These are phyloP conservation scores for Apus apus DNA, from an alignment of 2,113 vertebrate genomes.

Conservation along the genomic window DNA sequence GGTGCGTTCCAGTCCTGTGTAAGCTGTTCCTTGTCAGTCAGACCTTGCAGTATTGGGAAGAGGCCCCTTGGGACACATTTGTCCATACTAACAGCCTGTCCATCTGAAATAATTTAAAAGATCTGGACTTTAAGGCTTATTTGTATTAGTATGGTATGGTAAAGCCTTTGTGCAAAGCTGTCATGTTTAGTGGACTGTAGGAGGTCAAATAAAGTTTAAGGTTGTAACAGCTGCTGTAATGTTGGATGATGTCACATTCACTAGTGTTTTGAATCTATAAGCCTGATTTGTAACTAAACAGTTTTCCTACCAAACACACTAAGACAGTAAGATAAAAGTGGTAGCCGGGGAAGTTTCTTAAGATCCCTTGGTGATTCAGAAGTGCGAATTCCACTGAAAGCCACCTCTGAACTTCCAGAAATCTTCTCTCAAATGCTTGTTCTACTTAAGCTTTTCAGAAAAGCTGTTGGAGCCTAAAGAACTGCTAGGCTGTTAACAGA, in stretches of 20 bases:
- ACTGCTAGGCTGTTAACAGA: neutral
- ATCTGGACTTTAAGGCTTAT: neutral
- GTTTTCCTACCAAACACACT: neutral
- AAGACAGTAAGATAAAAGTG: neutral
- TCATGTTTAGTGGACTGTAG: neutral
- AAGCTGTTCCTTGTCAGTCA: neutral
- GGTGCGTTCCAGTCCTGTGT: neutral
- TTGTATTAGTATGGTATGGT: neutral
- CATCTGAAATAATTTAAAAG: neutral
- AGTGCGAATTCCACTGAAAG: neutral
- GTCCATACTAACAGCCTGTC: neutral
- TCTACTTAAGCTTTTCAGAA: neutral
- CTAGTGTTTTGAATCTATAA: neutral
- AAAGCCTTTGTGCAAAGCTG: neutral
- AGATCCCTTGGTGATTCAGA: neutral
- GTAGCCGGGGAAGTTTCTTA: neutral
- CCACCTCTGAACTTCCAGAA: neutral
- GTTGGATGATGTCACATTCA: neutral
- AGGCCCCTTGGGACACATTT: neutral
- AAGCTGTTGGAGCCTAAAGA: neutral
- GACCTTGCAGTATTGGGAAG: neutral
- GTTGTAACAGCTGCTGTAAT: neutral
- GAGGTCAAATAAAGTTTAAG: neutral
- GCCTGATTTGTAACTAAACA: neutral
- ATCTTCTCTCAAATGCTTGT: neutral